A percentile compares a stretch with the other conserved stretches of the same genome.
phyloP scores from a whole-genome alignment of 2,113 vertebrate species.

The Sphaerodactylus townsendi region DNA sequence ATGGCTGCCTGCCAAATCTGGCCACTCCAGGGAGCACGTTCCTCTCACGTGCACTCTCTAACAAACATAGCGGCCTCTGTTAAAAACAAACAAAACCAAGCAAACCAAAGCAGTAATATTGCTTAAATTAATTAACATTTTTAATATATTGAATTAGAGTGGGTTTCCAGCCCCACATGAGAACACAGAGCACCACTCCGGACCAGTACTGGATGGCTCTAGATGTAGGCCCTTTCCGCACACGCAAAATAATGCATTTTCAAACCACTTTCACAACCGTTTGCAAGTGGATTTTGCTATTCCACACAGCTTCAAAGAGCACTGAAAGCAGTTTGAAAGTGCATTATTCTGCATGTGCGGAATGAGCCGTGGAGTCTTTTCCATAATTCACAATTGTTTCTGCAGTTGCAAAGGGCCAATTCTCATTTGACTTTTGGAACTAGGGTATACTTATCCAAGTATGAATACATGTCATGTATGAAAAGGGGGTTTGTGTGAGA shows the following conservation, averaged over 20 bases:
- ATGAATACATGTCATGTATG: not conserved
- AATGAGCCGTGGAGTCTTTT: not conserved
- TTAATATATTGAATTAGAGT: slow-evolving; percentile 1
- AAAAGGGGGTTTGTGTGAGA: not conserved
- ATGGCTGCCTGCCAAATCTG: slow-evolving; percentile 30
- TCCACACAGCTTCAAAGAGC: no score
- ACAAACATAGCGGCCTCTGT: slow-evolving; percentile 29
- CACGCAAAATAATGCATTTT: no score
- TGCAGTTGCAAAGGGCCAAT: not conserved
- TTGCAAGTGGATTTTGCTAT: no score
- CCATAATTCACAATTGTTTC: not conserved
- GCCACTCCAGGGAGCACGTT: slow-evolving; percentile 20
- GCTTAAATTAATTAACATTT: slow-evolving; percentile 24
- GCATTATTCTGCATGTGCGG: no score
- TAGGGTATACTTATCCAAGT: not conserved
- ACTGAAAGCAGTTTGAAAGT: no score
- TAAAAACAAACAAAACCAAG: not conserved
- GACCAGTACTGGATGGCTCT: not conserved
- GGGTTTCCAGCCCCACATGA: slow-evolving; percentile 32
- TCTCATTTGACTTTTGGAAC: not conserved
- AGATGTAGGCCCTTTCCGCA: no score
- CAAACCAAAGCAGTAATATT: slow-evolving; percentile 25
- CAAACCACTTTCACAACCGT: no score
- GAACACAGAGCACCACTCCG: slow-evolving; percentile 2
- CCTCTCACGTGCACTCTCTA: slow-evolving; percentile 12